Evolutionary conservation across 2,888 invertebrate species (phyloP).

Genomic region (Drosophila pullipes): DNA sequence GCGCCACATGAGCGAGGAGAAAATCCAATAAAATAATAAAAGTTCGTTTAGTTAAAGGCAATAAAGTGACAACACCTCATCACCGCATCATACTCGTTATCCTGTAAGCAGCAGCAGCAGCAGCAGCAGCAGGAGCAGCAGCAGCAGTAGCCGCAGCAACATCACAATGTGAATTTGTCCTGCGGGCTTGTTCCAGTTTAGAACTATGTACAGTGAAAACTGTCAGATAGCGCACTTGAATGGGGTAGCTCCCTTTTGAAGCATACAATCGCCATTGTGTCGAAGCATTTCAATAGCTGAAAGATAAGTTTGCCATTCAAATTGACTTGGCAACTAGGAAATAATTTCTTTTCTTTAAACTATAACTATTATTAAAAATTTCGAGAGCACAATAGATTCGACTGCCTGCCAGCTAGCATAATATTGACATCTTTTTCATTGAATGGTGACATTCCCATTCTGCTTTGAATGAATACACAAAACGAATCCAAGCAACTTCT

Average conservation of each 20-base stretch:
- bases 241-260: background rate
- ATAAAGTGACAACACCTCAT: conserved; percentile 76
- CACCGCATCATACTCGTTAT: conserved; percentile 41
- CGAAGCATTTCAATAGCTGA: conserved; percentile 5
- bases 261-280: conserved; percentile 10
- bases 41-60: conserved; percentile 76
- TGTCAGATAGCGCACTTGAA: conserved; percentile 7
- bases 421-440: conserved; percentile 2
- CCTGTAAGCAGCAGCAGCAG: conserved; percentile 4
- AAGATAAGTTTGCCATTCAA: conserved; percentile 4
- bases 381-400: background rate
- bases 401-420: background rate
- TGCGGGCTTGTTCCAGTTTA: conserved; percentile 37
- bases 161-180: conserved; percentile 46
- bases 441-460: background rate
- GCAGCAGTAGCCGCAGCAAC: conserved; percentile 2
- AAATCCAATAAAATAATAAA: conserved; percentile 78
- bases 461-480: background rate
- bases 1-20: background rate
- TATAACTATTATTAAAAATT: background rate
- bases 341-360: conserved; percentile 5
- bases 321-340: background rate
- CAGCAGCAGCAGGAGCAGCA: background rate
- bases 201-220: conserved; percentile 22
- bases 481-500: background rate